Evolutionary conservation across 2,888 invertebrate genomes (phyloP).

Genomic region (Oxystoma pomonae): DNA sequence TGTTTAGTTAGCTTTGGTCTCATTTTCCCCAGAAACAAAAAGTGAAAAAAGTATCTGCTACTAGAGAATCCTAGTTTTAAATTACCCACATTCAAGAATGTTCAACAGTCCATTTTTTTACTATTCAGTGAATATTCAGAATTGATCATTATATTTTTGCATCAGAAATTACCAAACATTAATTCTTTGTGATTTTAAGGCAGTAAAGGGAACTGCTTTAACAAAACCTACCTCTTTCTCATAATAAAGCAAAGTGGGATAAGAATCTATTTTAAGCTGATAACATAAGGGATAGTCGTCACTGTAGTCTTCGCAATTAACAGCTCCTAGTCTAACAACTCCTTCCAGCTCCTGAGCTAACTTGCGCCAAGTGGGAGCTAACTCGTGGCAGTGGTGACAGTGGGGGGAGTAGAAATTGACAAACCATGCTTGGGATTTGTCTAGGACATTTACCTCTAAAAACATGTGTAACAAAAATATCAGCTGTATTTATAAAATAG

Average conservation of each 20-base stretch:
- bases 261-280: constrained; percentile 66
- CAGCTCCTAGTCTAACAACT: constrained; percentile 73
- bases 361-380: constrained; percentile 79
- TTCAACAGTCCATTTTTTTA: too few species aligned
- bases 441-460: constrained; percentile 48
- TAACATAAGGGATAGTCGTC: constrained; percentile 77
- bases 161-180: too few species aligned
- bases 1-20: too few species aligned
- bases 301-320: constrained; percentile 73
- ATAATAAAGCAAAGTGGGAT: constrained; percentile 73
- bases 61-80: too few species aligned
- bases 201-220: too few species aligned
- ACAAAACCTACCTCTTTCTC: constrained; percentile 41
- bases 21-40: neutral
- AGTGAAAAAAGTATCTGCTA: neutral
- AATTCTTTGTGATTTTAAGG: too few species aligned
- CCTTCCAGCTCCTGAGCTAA: constrained; percentile 74
- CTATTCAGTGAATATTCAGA: too few species aligned
- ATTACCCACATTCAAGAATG: too few species aligned
- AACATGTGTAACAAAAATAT: too few species aligned
- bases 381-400: constrained; percentile 79
- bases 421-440: constrained; percentile 70
- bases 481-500: neutral
- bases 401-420: constrained; percentile 85
- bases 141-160: too few species aligned